Evolutionary conservation across 35 echinoderm and acorn worm genomes (phyloP), one percentile per base, ranked within the genome.

Genomic region (Stichopus chloronotus): DNA sequence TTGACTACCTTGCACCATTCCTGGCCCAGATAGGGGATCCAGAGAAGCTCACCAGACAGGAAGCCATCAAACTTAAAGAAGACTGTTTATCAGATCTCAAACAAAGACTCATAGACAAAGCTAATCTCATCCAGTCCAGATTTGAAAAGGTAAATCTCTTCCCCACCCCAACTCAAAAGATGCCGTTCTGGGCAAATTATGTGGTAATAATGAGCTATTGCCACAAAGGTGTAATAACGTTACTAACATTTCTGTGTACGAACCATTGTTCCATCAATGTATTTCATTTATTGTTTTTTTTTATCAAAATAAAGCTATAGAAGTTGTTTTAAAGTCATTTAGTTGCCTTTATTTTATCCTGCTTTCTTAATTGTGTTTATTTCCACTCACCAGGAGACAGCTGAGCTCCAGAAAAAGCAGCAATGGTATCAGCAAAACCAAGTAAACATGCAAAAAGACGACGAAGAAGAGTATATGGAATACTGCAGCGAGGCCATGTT

Each of bases 401-500:
- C 89, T 43, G 97, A 99, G 90, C 72, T 99, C 8, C 97, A 96
- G 87, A 96, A 99, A 86, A 99, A 99, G 77, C 97, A 99, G 84
- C 91, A 96, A 53, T 96, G 97, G 95, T 99, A 99, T 14, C 59
- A 98, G 54, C 95, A 98, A 91, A 98, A 98, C 97, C 97, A 98
- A 89, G 95, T 99, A 13, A 96, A 96, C 89, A 99, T 96, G 95
- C 94, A 96, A 59, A 99, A 99, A 69, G 97, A 99, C 19, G 97
- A 96, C 60, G 97, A 99, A 59, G 97, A 99, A 52, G 97, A 99
- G 78, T 96, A 99, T 57, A 92, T 99, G 78, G 95, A 96, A 57
- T 99, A 96, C 92, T 99, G 97, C 90, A 99, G 97, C 93, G 97
- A 99, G 74, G 97, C 97, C 7, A 99, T 99, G 97, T 99, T 99